Evolutionary conservation across 2,888 invertebrate genomes (phyloP), one percentile per base, ranked within the genome.

Genomic region (Drosophila neotestacea): DNA sequence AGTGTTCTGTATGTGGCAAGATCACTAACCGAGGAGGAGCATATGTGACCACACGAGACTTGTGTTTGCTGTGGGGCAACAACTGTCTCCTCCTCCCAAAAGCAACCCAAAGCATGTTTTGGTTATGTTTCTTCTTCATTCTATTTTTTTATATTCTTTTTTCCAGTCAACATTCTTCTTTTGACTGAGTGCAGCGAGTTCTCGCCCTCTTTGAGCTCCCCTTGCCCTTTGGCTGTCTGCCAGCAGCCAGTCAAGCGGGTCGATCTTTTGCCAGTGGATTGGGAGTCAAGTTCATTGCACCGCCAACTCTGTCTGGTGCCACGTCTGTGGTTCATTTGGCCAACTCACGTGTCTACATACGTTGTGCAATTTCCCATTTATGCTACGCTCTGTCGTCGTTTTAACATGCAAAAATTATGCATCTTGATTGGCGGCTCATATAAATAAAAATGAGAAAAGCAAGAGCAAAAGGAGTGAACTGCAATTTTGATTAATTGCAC

Each of bases 221-320:
- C 66, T 60, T 75, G 68, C 79, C 76, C 78, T 72, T 78, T 77
- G 74, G 77, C 77, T 73, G 73, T 74, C 79, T 79, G 77, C 75
- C 79, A 79, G 63, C 75, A 70, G 70, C 61, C 82, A 86, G 86
- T 86, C 82, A 80, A 77, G 69, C 82, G 86, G 69, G 73, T 73
- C 87, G 87, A 83, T 86, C 87, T 77, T 50, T 61, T 44, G 63
- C 75, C 65, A 44, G 52, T 51, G 34, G 44, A 36, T 60, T 28
- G 55, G 70, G 59, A 70, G 73, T 70, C 83, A 85, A 88, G 84
- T 85, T 88, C 88, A 88, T 66, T 85, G 84, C 85, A 77, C 84
- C 71, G 58, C 39, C 32, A 47, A 47, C 46, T 22, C 22, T 56
- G 73, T 70, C 77, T 84, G 85, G 67, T 54, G 48, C 61, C 59